A percentile compares a stretch with the other conserved stretches of the same genome.
Conservation (phyloP, 2,888 invertebrate genomes). For the Macrophya annulata region DNA sequence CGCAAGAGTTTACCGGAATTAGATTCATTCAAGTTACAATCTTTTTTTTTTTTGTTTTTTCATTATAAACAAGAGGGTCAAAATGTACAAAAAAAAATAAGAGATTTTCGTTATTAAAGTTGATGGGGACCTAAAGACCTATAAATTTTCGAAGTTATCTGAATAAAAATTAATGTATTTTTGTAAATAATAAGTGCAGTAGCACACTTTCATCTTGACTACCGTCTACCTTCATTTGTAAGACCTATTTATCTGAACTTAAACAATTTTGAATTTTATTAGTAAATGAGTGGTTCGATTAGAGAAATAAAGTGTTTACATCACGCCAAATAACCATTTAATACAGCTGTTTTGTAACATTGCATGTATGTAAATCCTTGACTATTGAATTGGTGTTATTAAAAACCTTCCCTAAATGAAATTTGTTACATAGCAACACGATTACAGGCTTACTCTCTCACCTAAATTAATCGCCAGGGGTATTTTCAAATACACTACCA, state of each 20-base stretch:
- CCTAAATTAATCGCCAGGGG: conserved; percentile 9
- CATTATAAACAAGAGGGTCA: too few species aligned
- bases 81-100: background rate
- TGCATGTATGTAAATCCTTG: background rate
- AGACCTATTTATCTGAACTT: background rate
- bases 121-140: background rate
- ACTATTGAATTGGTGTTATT: conserved; percentile 8
- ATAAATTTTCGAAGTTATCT: background rate
- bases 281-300: background rate
- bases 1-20: background rate
- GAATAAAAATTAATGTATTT: background rate
- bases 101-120: background rate
- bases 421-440: conserved; percentile 16
- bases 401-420: conserved; percentile 1
- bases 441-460: conserved; percentile 33
- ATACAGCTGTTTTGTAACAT: background rate
- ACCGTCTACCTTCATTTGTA: background rate
- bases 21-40: conserved; percentile 1
- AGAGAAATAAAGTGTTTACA: background rate
- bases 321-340: background rate
- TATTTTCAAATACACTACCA: conserved; percentile 38
- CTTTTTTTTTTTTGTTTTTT: background rate
- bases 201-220: background rate
- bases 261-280: background rate
- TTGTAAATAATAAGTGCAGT: background rate